Evolutionary conservation across 2,797 vertebrate genomes (phyloP), one percentile per base, ranked within the genome.

Genomic region (Lindbergichthys nudifrons): DNA sequence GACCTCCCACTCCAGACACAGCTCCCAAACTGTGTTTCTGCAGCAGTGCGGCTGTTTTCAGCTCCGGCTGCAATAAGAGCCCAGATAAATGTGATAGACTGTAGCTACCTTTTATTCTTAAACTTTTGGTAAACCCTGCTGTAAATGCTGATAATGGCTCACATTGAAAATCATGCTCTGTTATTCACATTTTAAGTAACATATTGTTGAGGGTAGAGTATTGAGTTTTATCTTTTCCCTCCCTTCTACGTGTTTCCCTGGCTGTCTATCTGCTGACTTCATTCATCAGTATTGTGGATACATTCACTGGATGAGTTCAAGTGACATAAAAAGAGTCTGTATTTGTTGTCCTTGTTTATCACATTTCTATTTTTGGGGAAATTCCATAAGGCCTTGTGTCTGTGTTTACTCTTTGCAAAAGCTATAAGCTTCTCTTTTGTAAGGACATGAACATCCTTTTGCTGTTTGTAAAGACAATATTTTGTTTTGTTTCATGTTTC

Each of bases 21-120:
- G 41, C 46, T 60, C 53, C 51, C 42, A 57, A 53, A 79, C 45
- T 60, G 43, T 36, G 56, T 36, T 41, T 48, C 53, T 36, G 19
- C 53, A 60, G 56, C 18, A 51, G 23, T 18, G 48, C 12, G 26
- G n/a, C 13, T 16, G 43, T n/a, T 72, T 50, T 30, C 12, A 70
- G 41, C 10, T 42, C 36, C 53, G 65, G 41, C 45, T 63, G n/a
- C 16, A 52, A 39, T 26, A 54, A 21, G 54, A n/a, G 32, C 15
- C 11, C 16, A 1, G 21, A 2, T 10, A 26, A 57, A 56, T 72
- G 15, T 42, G 52, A 21, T 26, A 43, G 32, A 36, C 12, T 54
- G 18, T 4, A 12, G 41, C 18, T 53, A 23, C 14, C 64, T 61
- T 26, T 46, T 26, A 10, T 48, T 12, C 39, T 19, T 19, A 39